Base-by-base conservation (phyloP, 1,140 invertebrate species). In the Drosophila kikkawai region DNA sequence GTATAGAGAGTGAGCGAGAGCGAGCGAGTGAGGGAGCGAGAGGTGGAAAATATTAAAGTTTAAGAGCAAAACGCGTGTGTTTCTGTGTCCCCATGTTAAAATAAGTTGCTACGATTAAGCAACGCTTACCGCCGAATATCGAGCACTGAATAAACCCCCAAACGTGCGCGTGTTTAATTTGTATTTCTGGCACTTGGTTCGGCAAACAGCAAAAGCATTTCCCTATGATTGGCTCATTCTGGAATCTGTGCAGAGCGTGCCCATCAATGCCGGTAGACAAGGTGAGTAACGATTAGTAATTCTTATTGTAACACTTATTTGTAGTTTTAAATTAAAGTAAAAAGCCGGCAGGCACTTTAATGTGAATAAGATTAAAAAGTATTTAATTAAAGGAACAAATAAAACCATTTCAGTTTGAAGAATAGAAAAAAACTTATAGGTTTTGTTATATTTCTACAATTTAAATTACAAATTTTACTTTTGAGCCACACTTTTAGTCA, bases 261-360 rank as follows among this genome's bases (percentile, higher is more conserved):
- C 97, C 97, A 93, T 97, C 97, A 93, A 97, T 97, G 96, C 97
- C 97, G 93, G 96, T 97, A 93, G 97, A 97, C 94, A 98, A 98
- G 97, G 97, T 98, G 94, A 95, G 88, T 86, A 42, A 32, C 39
- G 26, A 6, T 29, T 6, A 29, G 26, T 44, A n/a, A 2, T 0
- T 5, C 13, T 34, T 19, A 17, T 5, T n/a, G 42, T 11, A 44
- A 4, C 17, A 44, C 9, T 11, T 17, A 9, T 19, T 11, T 11
- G 19, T 8, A 9, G 6, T 42, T 17, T 9, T 8, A 17, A 7
- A 17, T n/a, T 3, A 4, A 42, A 7, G 0, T 17, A 7, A 7
- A n/a, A 7, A n/a, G 3, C 7, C 2, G 3, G 15, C 7, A 41
- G 11, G 12, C 7, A 39, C 0, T 15, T 39, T 15, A 39, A 39